Percentiles rank a stretch among this genome's conserved stretches.
phyloP scores from a whole-genome alignment of 2,797 vertebrate genomes.

The Rhabdophis nuchalis region DNA sequence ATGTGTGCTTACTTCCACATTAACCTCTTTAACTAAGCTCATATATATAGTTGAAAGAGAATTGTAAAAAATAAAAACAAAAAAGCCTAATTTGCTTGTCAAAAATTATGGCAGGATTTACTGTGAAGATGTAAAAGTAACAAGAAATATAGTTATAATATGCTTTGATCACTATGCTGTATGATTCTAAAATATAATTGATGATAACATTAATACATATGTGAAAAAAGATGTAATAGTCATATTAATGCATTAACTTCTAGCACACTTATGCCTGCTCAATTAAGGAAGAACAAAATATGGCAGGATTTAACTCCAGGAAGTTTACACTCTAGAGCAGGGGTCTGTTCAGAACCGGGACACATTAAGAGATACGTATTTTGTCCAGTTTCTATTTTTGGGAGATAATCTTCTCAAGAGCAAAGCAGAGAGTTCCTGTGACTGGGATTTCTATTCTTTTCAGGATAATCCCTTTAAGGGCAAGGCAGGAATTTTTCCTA shows the following conservation, averaged over 20 bases:
- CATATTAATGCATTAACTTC: neutral
- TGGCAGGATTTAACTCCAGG: neutral
- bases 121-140: conserved; percentile 31
- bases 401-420: too few species aligned
- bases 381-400: too few species aligned
- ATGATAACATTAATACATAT: conserved; percentile 26
- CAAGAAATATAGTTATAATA: conserved; percentile 28
- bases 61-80: neutral
- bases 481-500: too few species aligned
- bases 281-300: neutral
- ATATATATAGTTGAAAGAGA: neutral
- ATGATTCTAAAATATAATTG: conserved; percentile 20
- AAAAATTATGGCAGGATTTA: conserved; percentile 18
- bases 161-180: conserved; percentile 39
- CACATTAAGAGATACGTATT: too few species aligned
- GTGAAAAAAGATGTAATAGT: neutral
- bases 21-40: conserved; percentile 18
- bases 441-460: too few species aligned
- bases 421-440: too few species aligned
- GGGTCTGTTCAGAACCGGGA: neutral
- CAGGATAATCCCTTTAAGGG: too few species aligned
- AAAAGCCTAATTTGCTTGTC: conserved; percentile 28
- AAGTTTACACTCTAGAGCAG: neutral
- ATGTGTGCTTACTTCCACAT: neutral
- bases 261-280: neutral